Conservation (phyloP, 2,888 invertebrate genomes). For the Amphipoea lucens region DNA sequence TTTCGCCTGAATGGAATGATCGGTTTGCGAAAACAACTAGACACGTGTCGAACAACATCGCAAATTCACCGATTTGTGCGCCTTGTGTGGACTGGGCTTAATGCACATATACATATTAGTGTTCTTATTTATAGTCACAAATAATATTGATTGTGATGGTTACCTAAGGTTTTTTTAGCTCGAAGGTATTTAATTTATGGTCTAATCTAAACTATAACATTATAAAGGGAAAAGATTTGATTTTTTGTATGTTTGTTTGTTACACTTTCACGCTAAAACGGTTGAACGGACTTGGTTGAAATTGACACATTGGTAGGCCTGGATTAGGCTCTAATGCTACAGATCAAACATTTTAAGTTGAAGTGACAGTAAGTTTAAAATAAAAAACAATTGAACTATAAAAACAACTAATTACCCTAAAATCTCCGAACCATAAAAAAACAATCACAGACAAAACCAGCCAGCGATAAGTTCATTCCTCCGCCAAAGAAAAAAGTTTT, state of each 20-base stretch:
- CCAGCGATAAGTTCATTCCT: slow-evolving; percentile 42
- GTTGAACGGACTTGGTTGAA: too few relatives aligned
- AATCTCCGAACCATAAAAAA: slow-evolving; percentile 32
- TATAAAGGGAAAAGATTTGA: too few relatives aligned
- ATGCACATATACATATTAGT: neutral
- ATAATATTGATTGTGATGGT: neutral
- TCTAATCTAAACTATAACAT: too few relatives aligned
- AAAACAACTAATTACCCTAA: slow-evolving; percentile 35
- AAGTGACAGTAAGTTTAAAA: neutral
- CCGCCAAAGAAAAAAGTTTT: slow-evolving; percentile 47
- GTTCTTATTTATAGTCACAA: neutral
- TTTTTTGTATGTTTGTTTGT: too few relatives aligned
- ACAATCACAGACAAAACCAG: slow-evolving; percentile 28
- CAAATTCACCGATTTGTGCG: neutral
- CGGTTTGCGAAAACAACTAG: too few relatives aligned
- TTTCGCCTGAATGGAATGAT: neutral
- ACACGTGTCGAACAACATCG: neutral
- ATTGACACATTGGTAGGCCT: too few relatives aligned
- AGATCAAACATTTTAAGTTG: neutral
- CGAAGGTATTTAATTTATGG: too few relatives aligned
- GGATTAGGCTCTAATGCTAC: neutral
- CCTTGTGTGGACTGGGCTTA: neutral
- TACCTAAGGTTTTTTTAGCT: neutral
- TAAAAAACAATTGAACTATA: slow-evolving; percentile 16
- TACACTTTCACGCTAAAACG: too few relatives aligned